Base-by-base conservation (phyloP, 2,797 vertebrate genomes). In the Chaetodon trifasciatus region DNA sequence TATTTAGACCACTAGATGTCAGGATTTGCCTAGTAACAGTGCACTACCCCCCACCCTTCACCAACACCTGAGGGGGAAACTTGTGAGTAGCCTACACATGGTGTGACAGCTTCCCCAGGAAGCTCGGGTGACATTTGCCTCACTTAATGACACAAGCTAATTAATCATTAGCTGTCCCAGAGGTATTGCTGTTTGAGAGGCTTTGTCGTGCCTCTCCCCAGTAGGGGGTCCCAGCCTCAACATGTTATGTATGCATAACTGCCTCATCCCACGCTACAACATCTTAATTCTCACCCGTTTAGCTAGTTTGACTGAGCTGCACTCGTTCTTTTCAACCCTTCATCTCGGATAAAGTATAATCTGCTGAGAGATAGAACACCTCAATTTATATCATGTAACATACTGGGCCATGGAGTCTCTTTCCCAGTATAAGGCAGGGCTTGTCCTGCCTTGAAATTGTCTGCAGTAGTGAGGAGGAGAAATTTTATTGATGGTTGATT, bases 111-210 rank as follows among this genome's bases (percentile, higher is more conserved):
- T 96, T 96, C 96, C 95, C 96, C 94, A 96, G 96, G 96, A 97
- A 97, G 97, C 97, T 95, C 82, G 95, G 95, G 95, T 97, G 97
- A 98, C 97, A 97, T 98, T 98, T 98, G 97, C 96, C 97, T 97
- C 97, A 97, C 96, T 98, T 97, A 97, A 98, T 95, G 96, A 97
- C 96, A 96, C 96, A 95, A 96, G 94, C 97, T 99, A 98, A 99
- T 99, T 98, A 98, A 98, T 98, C 97, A 99, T 98, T 98, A 98
- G 97, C 86, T 95, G 96, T 98, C 97, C 97, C 97, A 95, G 96
- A 98, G 97, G 96, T 96, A 96, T 96, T 96, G 94, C 93, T 95
- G 93, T 96, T 96, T 96, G 96, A 96, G 96, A 96, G 94, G 96
- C 96, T 96, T 96, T 96, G 96, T 96, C 94, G 93, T 93, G 96